A percentile compares a stretch with the other conserved stretches of the same genome.
Conservation (phyloP, 2,888 invertebrate species). For the Xiphydria camelus region DNA sequence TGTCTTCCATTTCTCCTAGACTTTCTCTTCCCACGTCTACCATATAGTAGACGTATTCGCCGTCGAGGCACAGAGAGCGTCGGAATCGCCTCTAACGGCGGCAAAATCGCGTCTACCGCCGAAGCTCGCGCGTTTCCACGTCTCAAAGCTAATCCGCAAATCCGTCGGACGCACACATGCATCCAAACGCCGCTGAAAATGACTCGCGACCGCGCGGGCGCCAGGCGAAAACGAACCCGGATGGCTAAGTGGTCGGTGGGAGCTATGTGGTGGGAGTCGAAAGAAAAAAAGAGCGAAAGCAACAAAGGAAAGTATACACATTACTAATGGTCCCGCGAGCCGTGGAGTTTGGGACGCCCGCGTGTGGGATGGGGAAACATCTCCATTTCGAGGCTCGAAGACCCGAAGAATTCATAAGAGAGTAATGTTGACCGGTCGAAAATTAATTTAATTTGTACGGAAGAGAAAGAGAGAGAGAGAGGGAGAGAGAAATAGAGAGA, state of each 20-base stretch:
- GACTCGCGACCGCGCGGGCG: no score
- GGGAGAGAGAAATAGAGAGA: conserved; percentile 17
- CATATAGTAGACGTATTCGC: no score
- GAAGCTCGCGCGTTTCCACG: no score
- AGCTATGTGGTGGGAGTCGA: conserved; percentile 8
- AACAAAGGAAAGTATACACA: conserved; percentile 23
- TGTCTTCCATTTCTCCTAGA: no score
- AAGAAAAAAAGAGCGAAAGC: conserved; percentile 23
- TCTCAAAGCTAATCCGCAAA: no score
- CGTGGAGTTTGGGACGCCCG: conserved; percentile 22
- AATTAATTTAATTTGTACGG: conserved; percentile 55
- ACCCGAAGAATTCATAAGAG: conserved; percentile 49
- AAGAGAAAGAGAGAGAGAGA: conserved; percentile 28
- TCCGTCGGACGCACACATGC: no score
- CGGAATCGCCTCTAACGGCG: no score
- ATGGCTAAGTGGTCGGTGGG: not conserved
- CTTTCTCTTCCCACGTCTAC: no score
- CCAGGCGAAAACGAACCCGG: no score
- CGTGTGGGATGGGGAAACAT: conserved; percentile 40
- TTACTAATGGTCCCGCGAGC: conserved; percentile 37
- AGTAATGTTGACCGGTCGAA: conserved; percentile 47
- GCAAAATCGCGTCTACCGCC: no score
- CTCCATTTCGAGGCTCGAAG: conserved; percentile 41
- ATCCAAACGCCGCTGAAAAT: no score
- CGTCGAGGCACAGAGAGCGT: no score